Percentiles rank a stretch among this genome's conserved stretches.
Evolutionary conservation across 2,888 invertebrate species (phyloP).

Genomic region (Frankliniella intonsa): DNA sequence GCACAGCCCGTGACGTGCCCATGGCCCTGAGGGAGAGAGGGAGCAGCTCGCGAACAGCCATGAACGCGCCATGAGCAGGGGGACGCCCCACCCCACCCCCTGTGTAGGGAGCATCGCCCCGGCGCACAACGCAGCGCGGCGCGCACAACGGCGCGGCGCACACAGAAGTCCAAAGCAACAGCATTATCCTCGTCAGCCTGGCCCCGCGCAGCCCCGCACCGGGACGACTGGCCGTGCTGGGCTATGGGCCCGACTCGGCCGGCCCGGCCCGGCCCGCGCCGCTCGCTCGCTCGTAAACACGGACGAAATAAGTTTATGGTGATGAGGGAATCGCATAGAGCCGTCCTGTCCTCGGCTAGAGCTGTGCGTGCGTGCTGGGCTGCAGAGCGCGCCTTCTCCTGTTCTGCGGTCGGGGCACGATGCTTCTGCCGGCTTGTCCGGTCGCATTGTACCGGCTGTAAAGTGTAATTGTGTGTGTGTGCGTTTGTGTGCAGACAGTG

Average conservation of each 20-base stretch:
- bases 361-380: too few relatives aligned
- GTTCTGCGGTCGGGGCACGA: too few relatives aligned
- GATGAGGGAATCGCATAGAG: not conserved
- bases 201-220: not conserved
- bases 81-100: constrained; percentile 26
- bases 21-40: not conserved
- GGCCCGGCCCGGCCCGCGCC: not conserved
- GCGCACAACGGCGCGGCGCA: too few relatives aligned
- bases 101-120: constrained; percentile 7
- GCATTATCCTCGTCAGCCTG: too few relatives aligned
- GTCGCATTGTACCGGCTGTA: too few relatives aligned
- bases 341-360: not conserved
- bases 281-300: not conserved
- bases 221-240: not conserved
- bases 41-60: not conserved
- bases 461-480: too few relatives aligned
- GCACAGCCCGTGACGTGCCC: not conserved
- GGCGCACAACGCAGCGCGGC: constrained; percentile 28
- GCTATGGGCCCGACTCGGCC: too few relatives aligned
- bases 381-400: too few relatives aligned
- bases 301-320: not conserved
- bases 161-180: too few relatives aligned
- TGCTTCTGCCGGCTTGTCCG: too few relatives aligned
- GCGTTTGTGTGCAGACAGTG: too few relatives aligned
- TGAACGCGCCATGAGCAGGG: constrained; percentile 14